Evolutionary conservation across 23 tunicate species (phyloP).

Genomic region (Clavelina lepadiformis): DNA sequence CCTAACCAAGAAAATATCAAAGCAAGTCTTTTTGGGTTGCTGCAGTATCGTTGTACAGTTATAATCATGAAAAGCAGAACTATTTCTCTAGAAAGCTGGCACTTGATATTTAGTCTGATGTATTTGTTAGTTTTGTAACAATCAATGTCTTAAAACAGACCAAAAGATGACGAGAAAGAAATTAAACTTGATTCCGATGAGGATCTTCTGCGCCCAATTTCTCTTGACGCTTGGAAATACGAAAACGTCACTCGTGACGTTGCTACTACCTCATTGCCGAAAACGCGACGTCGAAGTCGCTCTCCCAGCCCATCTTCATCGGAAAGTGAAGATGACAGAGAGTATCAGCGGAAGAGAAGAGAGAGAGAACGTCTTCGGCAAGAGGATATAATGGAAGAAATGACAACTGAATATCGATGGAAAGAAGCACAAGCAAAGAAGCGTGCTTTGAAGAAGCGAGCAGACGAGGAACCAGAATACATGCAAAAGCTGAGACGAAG

Average conservation of each 20-base stretch:
- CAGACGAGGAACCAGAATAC: conserved; percentile 54
- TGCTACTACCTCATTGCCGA: not conserved
- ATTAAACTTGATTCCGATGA: conserved; percentile 81
- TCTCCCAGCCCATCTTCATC: conserved; percentile 27
- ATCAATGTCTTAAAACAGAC: too few species aligned
- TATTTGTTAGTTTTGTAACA: too few species aligned
- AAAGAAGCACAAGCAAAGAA: conserved; percentile 19
- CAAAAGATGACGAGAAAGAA: too few species aligned
- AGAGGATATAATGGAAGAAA: conserved; percentile 33
- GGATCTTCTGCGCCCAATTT: conserved; percentile 65
- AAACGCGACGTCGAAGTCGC: conserved; percentile 14
- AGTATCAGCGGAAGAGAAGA: conserved; percentile 40
- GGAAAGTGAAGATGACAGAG: conserved; percentile 38
- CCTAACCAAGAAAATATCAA: conserved; percentile 5
- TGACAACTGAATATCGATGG: conserved; percentile 20
- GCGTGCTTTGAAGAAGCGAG: conserved; percentile 20
- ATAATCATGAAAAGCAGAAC: not conserved
- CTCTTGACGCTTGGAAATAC: conserved; percentile 88
- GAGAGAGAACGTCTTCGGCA: conserved; percentile 31
- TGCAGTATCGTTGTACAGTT: not conserved
- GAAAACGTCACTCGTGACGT: conserved; percentile 21
- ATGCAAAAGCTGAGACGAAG: conserved; percentile 48
- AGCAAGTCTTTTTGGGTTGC: not conserved
- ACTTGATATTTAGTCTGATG: too few species aligned
- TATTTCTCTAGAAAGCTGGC: too few species aligned